Conservation (phyloP, 2,888 invertebrate genomes). For the Trypoxylon attenuatum region DNA sequence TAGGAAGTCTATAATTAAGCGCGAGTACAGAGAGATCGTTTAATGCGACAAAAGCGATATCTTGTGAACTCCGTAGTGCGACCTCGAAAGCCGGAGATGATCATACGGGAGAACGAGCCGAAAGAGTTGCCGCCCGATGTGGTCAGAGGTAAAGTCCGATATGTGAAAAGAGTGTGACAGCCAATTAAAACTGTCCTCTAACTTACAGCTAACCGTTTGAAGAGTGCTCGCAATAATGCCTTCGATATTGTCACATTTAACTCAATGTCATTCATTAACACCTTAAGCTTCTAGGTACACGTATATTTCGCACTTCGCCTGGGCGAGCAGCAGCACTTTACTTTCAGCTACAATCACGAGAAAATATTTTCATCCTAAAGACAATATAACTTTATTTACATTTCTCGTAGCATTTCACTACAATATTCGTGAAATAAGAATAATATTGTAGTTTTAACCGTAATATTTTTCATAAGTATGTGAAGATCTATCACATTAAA, state of each 20-base stretch:
- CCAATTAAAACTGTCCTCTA: slow-evolving; percentile 29
- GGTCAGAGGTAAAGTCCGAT: slow-evolving; percentile 83
- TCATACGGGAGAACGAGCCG: slow-evolving; percentile 94
- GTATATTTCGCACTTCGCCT: no score
- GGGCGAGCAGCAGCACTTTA: no score
- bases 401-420: no score
- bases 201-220: slow-evolving; percentile 38
- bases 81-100: slow-evolving; percentile 88
- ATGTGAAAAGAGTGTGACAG: slow-evolving; percentile 27
- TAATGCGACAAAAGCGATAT: slow-evolving; percentile 55
- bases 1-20: slow-evolving; percentile 30
- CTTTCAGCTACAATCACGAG: no score
- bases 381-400: no score
- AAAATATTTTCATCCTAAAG: no score
- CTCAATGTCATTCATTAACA: no score
- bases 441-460: no score
- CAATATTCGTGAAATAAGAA: no score
- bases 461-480: no score
- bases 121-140: slow-evolving; percentile 93
- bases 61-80: slow-evolving; percentile 75
- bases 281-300: no score
- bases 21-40: slow-evolving; percentile 43
- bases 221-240: slow-evolving; percentile 24
- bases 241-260: background rate
- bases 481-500: no score